Evolutionary conservation across 2,888 invertebrate species (phyloP), one percentile per base, ranked within the genome.

Genomic region (Lathronympha strigana): DNA sequence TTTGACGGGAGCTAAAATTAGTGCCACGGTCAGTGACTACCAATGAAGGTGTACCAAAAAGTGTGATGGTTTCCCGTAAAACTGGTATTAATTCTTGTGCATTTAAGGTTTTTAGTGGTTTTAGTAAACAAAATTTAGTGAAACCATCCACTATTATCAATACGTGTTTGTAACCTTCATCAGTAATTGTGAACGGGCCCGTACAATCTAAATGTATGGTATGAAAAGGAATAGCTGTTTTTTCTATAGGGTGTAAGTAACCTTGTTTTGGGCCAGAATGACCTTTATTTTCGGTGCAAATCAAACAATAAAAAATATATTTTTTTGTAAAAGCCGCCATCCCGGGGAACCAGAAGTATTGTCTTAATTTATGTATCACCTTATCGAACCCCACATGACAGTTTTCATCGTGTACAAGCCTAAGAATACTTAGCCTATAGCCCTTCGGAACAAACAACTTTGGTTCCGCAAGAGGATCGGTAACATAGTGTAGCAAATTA

Each of bases 11-110:
- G 9, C 17, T 55, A 68, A 71, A 73, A 63, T 71, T 72, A 4
- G 71, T 69, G 1, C 68, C 71, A 1, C 69, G 45, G 40, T 71
- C 72, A 0, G 71, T 67, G 0, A 73, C 54, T 1, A 72, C 57
- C 15, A 54, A 13, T 8, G 68, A 57, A 0, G 71, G 69, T 2
- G 67, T 68, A 8, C 70, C 61, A 63, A 69, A 67, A 1, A 71
- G 4, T 0, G 73, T 74, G 0, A 77, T 47, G 2, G 68, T 72
- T 1, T 76, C 74, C 11, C 55, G 40, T 43, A 13, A 19, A n/a
- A n/a, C n/a, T n/a, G 36, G 36, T n/a, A 36, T n/a, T n/a, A 36
- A n/a, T 3, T 55, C 55, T 1, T 19, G 19, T 19, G 55, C 9
- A 6, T 19, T 28, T 2, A 55, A 5, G 11, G 28, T 43, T 43